Evolutionary conservation across 2,888 invertebrate species (phyloP), one percentile per base, ranked within the genome.

Genomic region (Dynastes tityus): DNA sequence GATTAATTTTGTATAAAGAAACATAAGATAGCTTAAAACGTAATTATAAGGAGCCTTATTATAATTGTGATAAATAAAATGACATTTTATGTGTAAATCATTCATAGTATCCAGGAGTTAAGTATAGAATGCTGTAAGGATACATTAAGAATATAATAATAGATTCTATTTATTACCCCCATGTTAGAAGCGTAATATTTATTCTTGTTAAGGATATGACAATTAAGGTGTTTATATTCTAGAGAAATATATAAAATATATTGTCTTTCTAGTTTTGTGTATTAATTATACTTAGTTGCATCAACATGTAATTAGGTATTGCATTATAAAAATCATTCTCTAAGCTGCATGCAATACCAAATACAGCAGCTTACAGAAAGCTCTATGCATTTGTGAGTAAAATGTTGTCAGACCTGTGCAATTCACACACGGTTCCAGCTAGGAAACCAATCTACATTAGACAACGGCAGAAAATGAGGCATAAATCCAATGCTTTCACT

Each of bases 51-150:
- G 80, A 84, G 85, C 85, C 85, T 85, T 85, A 85, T 83, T 84
- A 82, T 85, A 83, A 84, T 85, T 85, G 85, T 85, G 85, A 85
- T 85, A 85, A 84, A 79, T 85, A 85, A 84, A 79, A 79, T 55
- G 77, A 78, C 73, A 65, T 80, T 80, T 45, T 73, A 70, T 78
- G 67, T 78, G 64, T 45, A 45, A 45, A 45, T 45, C 45, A 8
- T 40, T 58, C 22, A 73, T 53, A 73, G 16, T 45, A 67, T 16
- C n/a, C 49, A 67, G 11, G 45, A 45, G 45, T 45, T 45, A 45
- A 16, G 45, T 45, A 49, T 67, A 49, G 4, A 49, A 3, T 22
- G 32, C 29, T 61, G 29, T 61, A 63, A 32, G 63, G 5, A 4
- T 63, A 63, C n/a, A 63, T 63, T 27, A 13, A 11, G 63, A 63